phyloP scores from a whole-genome alignment of 1,140 invertebrate species.

The Zaprionus africanus region DNA sequence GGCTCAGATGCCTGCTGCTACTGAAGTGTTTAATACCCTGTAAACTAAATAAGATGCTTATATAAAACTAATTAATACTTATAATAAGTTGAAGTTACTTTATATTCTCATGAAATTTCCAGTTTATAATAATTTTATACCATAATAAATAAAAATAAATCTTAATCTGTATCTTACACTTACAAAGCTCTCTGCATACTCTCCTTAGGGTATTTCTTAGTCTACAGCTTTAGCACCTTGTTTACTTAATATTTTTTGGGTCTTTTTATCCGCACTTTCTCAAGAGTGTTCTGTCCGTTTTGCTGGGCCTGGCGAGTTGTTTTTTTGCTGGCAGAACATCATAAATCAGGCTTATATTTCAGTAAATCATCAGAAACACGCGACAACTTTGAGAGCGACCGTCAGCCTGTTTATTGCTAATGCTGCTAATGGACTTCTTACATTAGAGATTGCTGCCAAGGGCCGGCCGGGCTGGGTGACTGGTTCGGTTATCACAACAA shows the following conservation, averaged over 20 bases:
- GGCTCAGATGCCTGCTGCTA: slow-evolving; percentile 69
- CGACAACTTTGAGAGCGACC: slow-evolving; percentile 60
- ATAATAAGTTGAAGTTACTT: no score
- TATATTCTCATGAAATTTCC: not conserved
- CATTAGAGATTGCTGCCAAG: slow-evolving; percentile 63
- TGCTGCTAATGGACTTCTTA: slow-evolving; percentile 78
- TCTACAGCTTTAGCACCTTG: not conserved
- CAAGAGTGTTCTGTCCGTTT: slow-evolving; percentile 45
- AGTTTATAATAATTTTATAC: not conserved
- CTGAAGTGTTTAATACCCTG: slow-evolving; percentile 37
- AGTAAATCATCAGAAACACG: slow-evolving; percentile 77
- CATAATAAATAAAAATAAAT: no score
- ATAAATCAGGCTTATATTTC: slow-evolving; percentile 84
- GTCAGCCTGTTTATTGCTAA: slow-evolving; percentile 39
- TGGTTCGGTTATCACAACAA: slow-evolving; percentile 60
- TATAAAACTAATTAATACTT: no score
- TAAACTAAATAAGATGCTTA: not conserved
- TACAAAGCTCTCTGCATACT: not conserved
- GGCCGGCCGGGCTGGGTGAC: not conserved
- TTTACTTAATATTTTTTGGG: slow-evolving; percentile 45
- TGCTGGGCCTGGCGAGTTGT: slow-evolving; percentile 24
- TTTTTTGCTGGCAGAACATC: slow-evolving; percentile 42
- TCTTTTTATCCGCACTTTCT: slow-evolving; percentile 44
- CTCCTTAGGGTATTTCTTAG: not conserved
- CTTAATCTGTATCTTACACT: no score